Base-by-base conservation (phyloP, 1,140 invertebrate genomes). In the Drosophila pallidifrons region DNA sequence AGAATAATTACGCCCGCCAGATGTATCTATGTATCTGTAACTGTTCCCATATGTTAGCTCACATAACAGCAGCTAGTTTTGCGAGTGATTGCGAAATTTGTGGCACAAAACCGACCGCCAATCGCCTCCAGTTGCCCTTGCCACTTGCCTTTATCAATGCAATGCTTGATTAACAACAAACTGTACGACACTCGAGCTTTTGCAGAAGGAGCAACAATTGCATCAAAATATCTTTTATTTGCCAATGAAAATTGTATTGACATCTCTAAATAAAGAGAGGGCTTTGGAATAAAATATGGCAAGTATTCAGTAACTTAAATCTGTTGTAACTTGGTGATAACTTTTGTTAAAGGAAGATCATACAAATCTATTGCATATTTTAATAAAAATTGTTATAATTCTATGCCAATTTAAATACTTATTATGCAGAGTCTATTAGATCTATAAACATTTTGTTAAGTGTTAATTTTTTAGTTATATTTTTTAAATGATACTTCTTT, bases 11-110 rank as follows among this genome's bases (percentile, higher is more conserved):
- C 64, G 64, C 58, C 35, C 71, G 61, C 61, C 72, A 69, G 63
- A 63, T 55, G 51, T 25, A 65, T 54, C 32, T 38, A 35, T 30
- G 47, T 45, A 59, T 49, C 38, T 55, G 51, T 45, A 16, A 13
- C 16, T 30, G 46, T 28, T 38, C 28, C 28, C 30, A 15, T 61
- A 28, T 8, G 38, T 47, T 13, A 35, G n/a, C 38, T 66, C 11
- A 28, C 51, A 30, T 13, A 52, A 30, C 49, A 55, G 25, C 66
- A 75, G 75, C 63, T 69, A 57, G 78, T 64, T 87, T 64, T 75
- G 52, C 63, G 67, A 77, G 49, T 74, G 79, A 77, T 82, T 86
- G 83, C 54, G 45, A 87, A 78, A 79, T 77, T 75, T 70, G 55
- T 32, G 38, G 54, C 57, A 49, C 69, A 73, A 73, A 60, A 54